A percentile compares a stretch with the other conserved stretches of the same genome.
Conservation (phyloP, 2,797 vertebrate species). For the Coluber constrictor region DNA sequence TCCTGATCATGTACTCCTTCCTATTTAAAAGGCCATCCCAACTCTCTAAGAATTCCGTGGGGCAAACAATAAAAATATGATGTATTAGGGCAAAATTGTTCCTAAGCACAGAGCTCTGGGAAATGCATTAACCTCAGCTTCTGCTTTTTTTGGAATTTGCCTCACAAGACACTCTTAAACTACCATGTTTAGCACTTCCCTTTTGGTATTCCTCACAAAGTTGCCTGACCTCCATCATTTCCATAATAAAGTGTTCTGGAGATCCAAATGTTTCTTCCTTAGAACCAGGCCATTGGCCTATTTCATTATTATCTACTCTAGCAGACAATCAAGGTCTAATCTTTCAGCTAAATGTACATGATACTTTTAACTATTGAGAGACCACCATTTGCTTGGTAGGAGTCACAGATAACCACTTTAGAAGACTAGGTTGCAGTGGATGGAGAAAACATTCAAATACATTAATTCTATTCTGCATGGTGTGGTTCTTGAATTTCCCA, state of each 20-base stretch:
- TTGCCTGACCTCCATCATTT: background rate
- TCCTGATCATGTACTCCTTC: background rate
- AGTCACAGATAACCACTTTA: background rate
- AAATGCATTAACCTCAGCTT: background rate
- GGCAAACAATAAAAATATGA: background rate
- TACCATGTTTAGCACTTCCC: background rate
- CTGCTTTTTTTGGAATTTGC: background rate
- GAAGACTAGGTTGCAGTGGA: background rate
- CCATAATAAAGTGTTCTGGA: background rate
- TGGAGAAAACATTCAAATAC: background rate
- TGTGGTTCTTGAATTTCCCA: background rate
- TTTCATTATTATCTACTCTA: background rate
- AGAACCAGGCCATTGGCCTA: background rate
- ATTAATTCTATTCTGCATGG: background rate
- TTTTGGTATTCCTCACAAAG: background rate
- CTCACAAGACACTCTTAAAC: background rate
- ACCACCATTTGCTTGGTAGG: background rate
- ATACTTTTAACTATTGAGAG: background rate
- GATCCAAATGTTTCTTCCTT: background rate
- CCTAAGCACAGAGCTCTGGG: background rate
- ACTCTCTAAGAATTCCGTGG: background rate
- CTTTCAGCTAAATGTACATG: background rate
- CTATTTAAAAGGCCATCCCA: background rate
- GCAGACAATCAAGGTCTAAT: background rate
- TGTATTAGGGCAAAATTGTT: background rate